phyloP scores from a whole-genome alignment of 2,113 vertebrate species.

The Eublepharis macularius region DNA sequence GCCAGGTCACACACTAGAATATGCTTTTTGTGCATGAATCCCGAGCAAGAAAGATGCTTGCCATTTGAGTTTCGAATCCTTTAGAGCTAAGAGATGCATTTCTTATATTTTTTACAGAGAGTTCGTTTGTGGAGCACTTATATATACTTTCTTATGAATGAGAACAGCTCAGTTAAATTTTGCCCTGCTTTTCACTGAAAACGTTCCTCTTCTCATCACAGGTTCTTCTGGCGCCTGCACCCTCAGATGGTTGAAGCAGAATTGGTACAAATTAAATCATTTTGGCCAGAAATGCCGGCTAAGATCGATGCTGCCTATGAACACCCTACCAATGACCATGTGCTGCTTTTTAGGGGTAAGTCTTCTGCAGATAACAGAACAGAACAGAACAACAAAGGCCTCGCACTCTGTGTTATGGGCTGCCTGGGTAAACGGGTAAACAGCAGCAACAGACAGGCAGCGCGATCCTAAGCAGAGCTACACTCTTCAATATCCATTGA shows the following conservation, averaged over 20 bases:
- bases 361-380: not conserved
- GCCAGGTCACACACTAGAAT: not conserved
- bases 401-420: not conserved
- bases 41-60: not conserved
- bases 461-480: not conserved
- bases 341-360: constrained; percentile 92
- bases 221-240: constrained; percentile 94
- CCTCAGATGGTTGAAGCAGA: constrained; percentile 88
- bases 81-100: not conserved
- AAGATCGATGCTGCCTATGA: constrained; percentile 94
- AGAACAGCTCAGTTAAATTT: not conserved
- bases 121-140: not conserved
- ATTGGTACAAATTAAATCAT: constrained; percentile 84
- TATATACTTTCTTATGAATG: not conserved
- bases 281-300: constrained; percentile 91
- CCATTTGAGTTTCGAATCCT: not conserved
- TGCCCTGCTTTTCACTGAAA: not conserved
- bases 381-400: not conserved
- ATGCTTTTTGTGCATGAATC: not conserved
- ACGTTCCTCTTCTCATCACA: constrained; percentile 54
- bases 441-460: not conserved
- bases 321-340: constrained; percentile 81
- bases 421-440: too few relatives aligned
- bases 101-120: not conserved
- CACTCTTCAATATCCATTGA: too few relatives aligned